Percentiles rank a stretch among this genome's conserved stretches.
Conservation (phyloP, 1,140 invertebrate species). For the Papilio aristodemus region DNA sequence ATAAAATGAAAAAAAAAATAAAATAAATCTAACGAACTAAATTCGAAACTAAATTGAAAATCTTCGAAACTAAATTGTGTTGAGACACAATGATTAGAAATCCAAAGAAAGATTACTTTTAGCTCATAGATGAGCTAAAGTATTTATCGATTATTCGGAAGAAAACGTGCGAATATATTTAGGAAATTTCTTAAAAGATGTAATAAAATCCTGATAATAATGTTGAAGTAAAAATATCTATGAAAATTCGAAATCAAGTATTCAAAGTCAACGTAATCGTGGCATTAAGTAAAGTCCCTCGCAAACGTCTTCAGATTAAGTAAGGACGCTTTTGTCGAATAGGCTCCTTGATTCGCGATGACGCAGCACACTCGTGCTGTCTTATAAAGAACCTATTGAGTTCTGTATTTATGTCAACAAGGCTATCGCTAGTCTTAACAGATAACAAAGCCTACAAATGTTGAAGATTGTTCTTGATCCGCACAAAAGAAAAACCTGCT, state of each 20-base stretch:
- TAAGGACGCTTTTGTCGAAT: conserved; percentile 18
- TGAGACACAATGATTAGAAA: no score
- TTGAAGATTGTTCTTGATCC: conserved; percentile 21
- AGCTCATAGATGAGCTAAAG: no score
- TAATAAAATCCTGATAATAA: not conserved
- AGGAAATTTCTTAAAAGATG: no score
- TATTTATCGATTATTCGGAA: no score
- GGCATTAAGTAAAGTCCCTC: not conserved
- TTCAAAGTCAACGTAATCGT: not conserved
- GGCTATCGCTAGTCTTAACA: conserved; percentile 11
- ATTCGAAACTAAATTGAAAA: no score
- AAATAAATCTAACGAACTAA: no score
- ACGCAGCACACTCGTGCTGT: conserved; percentile 15
- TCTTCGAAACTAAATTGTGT: no score
- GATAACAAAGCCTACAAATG: conserved; percentile 30
- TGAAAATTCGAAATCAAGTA: not conserved
- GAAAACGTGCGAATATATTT: no score
- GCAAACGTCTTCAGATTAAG: conserved; percentile 24
- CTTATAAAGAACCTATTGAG: conserved; percentile 16
- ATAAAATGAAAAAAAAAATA: no score
- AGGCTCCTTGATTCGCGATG: conserved; percentile 20
- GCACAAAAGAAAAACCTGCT: conserved; percentile 20
- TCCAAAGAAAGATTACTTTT: no score
- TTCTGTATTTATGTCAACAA: conserved; percentile 26
- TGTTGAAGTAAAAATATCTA: no score